phyloP scores from a whole-genome alignment of 2,113 vertebrate genomes.

The Halcyon malimbica region DNA sequence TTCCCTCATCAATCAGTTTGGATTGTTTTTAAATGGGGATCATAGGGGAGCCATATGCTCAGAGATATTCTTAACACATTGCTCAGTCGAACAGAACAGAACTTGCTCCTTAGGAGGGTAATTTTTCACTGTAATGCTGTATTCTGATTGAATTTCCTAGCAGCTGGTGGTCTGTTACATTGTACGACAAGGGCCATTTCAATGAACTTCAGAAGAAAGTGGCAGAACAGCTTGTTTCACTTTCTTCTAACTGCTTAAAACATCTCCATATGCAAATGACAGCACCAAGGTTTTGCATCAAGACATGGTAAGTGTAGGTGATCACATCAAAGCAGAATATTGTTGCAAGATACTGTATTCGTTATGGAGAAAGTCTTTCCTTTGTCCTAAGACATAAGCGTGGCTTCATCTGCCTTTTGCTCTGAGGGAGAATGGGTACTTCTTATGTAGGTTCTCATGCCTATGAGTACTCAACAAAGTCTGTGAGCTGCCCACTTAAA shows the following conservation, averaged over 20 bases:
- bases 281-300: background rate
- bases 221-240: background rate
- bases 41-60: conserved; percentile 39
- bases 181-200: background rate
- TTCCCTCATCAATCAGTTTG: conserved; percentile 17
- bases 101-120: background rate
- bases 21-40: conserved; percentile 55
- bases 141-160: conserved; percentile 18
- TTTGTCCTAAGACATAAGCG: background rate
- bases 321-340: background rate
- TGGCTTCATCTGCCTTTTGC: background rate
- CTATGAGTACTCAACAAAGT: background rate
- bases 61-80: background rate
- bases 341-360: background rate
- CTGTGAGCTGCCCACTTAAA: background rate
- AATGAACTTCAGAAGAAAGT: background rate
- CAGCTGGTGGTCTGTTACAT: background rate
- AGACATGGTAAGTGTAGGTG: background rate
- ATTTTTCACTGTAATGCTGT: background rate
- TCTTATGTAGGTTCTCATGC: background rate
- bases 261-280: background rate
- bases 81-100: background rate
- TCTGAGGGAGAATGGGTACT: background rate
- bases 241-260: background rate
- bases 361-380: background rate